Base-by-base conservation (phyloP, 2,888 invertebrate genomes). In the Mystacides longicornis region DNA sequence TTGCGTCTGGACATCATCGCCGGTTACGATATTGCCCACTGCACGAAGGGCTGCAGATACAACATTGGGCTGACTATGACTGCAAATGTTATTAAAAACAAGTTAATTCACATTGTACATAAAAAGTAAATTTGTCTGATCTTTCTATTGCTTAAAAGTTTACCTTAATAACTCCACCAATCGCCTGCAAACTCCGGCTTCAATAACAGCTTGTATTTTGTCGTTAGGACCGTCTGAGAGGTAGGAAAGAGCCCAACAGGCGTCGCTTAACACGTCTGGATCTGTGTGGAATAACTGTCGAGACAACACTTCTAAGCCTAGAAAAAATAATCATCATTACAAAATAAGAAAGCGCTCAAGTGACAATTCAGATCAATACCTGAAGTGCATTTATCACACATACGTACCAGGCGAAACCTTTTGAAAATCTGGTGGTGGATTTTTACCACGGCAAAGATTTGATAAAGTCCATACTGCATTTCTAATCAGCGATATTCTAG, bases 391-490 rank as follows among this genome's bases (percentile, higher is more conserved):
- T n/a, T n/a, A n/a, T n/a, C n/a, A n/a, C n/a, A n/a, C 5, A 45
- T 45, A 67, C 66, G 67, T 64, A 68, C 77, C 76, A 67, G 76
- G 75, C 3, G 84, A 80, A 27, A 92, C 90, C 73, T 87, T 86
- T 56, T 82, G 74, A 68, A 97, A 97, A 67, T 92, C 90, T 4
- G 96, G 93, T 0, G 94, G 89, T 37, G 98, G 98, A 74, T 89
- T 94, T 77, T 98, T 98, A 54, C 98, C 97, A 67, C 98, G 84
- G 70, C 97, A 98, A 63, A 99, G 78, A 77, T 99, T 99, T 46
- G 97, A 97, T 59, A 98, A 76, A 46, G 96, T 92, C 98, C 98
- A 99, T 1, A 96, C 96, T n/a, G 93, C 93, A 75, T 97, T 97
- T 62, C 95, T 83, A 21, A 88, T 91, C 93, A 95, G 93, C 14